Conservation (phyloP, 2,797 vertebrate genomes). For the Myotis planiceps region DNA sequence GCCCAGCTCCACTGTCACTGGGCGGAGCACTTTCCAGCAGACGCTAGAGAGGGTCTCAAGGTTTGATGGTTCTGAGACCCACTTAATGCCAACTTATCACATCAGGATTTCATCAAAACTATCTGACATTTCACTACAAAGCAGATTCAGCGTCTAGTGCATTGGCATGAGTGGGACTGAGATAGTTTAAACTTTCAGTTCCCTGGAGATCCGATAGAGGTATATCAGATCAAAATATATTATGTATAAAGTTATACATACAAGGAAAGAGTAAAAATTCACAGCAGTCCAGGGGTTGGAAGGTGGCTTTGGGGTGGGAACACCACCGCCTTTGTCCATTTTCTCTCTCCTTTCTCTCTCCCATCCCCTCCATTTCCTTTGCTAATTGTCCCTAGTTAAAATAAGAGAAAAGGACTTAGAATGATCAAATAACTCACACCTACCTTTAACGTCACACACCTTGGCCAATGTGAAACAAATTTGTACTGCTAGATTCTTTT, state of each 20-base stretch:
- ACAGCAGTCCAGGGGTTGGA: background rate
- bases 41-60: slow-evolving; percentile 35
- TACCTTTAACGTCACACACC: slow-evolving; percentile 31
- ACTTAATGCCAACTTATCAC: background rate
- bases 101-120: background rate
- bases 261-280: slow-evolving; percentile 60
- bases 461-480: background rate
- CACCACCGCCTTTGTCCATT: background rate
- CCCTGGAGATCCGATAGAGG: slow-evolving; percentile 28
- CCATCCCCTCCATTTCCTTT: background rate
- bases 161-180: slow-evolving; percentile 64
- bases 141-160: background rate
- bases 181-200: slow-evolving; percentile 48
- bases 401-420: background rate
- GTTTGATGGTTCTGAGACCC: background rate
- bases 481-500: background rate
- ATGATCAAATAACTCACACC: background rate
- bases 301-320: background rate
- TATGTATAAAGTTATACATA: too few species aligned
- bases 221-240: background rate
- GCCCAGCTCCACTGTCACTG: background rate
- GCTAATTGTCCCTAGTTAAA: slow-evolving; percentile 37
- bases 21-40: background rate
- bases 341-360: slow-evolving; percentile 13
- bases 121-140: background rate